Conservation (phyloP, 53 echinoderm and acorn worm genomes). For the Hippasteria phrygiana region DNA sequence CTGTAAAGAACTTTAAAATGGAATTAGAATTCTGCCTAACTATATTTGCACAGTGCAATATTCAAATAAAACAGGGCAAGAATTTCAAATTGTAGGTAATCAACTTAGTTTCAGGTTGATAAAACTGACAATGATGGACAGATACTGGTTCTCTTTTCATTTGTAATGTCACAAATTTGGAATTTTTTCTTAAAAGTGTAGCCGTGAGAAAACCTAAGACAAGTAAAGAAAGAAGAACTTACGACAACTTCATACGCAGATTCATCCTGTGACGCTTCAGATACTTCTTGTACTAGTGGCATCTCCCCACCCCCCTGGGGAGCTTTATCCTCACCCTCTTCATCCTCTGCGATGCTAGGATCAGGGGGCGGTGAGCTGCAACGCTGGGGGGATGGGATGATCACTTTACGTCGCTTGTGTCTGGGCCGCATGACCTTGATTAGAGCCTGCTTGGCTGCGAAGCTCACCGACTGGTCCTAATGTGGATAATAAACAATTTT, state of each 20-base stretch:
- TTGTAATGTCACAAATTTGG: no score
- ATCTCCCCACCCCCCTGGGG: constrained; percentile 64
- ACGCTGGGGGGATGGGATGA: constrained; percentile 88
- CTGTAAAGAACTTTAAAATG: no score
- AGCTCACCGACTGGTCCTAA: constrained; percentile 97
- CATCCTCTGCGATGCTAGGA: constrained; percentile 68
- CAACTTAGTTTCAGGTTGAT: no score
- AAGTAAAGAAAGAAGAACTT: constrained; percentile 29
- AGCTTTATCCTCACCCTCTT: constrained; percentile 65
- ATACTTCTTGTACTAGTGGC: constrained; percentile 73
- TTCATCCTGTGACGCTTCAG: constrained; percentile 88
- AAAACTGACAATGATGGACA: no score
- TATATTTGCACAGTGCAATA: no score
- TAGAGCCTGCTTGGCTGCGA: constrained; percentile 95
- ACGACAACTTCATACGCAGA: constrained; percentile 94
- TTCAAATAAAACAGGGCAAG: not conserved
- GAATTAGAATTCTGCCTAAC: no score
- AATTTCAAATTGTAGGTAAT: no score
- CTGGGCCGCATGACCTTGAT: constrained; percentile 97
- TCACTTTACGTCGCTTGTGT: constrained; percentile 82
- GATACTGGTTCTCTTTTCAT: no score
- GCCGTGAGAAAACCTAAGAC: no score
- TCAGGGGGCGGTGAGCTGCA: constrained; percentile 91
- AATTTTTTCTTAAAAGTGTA: no score
- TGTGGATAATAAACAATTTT: not conserved